These are phyloP conservation scores for Xylophagus ater DNA, from an alignment of 2,888 invertebrate genomes.

Conservation along the genomic window DNA sequence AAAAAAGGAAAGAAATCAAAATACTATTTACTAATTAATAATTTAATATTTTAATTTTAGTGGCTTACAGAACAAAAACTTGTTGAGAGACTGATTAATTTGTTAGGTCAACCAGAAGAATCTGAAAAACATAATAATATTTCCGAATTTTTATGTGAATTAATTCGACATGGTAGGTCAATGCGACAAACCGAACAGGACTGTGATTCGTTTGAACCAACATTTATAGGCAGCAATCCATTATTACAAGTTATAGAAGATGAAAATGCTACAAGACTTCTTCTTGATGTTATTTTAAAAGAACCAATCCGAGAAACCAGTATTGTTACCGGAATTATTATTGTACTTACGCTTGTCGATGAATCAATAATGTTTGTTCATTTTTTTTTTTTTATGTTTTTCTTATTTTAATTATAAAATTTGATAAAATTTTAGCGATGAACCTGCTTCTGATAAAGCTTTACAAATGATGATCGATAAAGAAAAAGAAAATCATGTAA, in stretches of 20 bases:
- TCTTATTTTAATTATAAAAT: neutral
- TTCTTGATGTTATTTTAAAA: slow-evolving; percentile 65
- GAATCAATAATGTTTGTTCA: slow-evolving; percentile 21
- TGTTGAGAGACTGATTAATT: slow-evolving; percentile 63
- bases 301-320: slow-evolving; percentile 55
- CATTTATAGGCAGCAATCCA: slow-evolving; percentile 46
- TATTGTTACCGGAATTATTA: slow-evolving; percentile 67
- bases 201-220: slow-evolving; percentile 37
- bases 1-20: no score
- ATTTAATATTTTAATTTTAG: slow-evolving; percentile 45
- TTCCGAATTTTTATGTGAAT: slow-evolving; percentile 78
- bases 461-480: slow-evolving; percentile 29
- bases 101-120: slow-evolving; percentile 52
- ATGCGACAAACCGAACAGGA: slow-evolving; percentile 48
- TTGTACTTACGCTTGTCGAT: slow-evolving; percentile 62
- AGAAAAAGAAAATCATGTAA: slow-evolving; percentile 48
- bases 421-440: slow-evolving; percentile 26
- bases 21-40: no score
- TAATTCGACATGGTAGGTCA: slow-evolving; percentile 54
- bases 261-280: slow-evolving; percentile 50
- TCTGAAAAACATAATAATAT: slow-evolving; percentile 75
- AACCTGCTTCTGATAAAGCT: slow-evolving; percentile 34
- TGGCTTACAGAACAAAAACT: slow-evolving; percentile 85
- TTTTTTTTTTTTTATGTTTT: neutral
- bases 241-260: slow-evolving; percentile 60